Evolutionary conservation across 2,113 vertebrate species (phyloP), one percentile per base, ranked within the genome.

Genomic region (Nettapus auritus): DNA sequence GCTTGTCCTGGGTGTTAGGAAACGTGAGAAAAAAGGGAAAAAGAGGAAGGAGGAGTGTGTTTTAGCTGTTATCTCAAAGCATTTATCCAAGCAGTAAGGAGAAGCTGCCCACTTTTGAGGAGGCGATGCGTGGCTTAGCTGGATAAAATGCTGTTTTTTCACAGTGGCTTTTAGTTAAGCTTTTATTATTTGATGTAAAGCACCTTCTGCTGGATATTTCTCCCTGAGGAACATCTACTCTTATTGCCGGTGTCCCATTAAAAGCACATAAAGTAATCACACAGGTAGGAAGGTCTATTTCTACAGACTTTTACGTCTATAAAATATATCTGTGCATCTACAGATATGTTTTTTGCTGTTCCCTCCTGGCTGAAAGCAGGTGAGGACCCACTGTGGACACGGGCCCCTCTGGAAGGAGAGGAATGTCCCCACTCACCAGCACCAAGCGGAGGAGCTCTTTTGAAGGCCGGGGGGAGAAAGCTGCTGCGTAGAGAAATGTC

Each of bases 381-480:
- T 55, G 22, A 59, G 73, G 22, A 8, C 62, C n/a, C 53, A 73
- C 17, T 17, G 6, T 0, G 1, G 31, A 7, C 8, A 16, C 4
- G 11, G 38, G 7, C 52, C 15, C n/a, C 42, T 44, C 5, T 1
- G 60, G 29, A 44, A 12, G 28, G 14, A 66, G 4, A 46, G 6
- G 6, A 44, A 28, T 11, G 2, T 38, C 25, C 3, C 1, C 53
- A 95, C 98, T 94, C 79, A 98, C 98, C 13, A 97, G 71, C 44
- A 98, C 50, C 3, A 97, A 68, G 17, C 1, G 76, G 29, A 98
- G 97, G 33, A 98, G 97, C 11, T 97, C 96, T 75, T 56, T 91
- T 8, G 98, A 96, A 70, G 98, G 98, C 26, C n/a, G 76, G 5
- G 96, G 96, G 59, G 97, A 96, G 63, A 98, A 97, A 40, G 97